A percentile compares a stretch with the other conserved stretches of the same genome.
Conservation (phyloP, 2,888 invertebrate genomes). For the Pristionchus japonicus region DNA sequence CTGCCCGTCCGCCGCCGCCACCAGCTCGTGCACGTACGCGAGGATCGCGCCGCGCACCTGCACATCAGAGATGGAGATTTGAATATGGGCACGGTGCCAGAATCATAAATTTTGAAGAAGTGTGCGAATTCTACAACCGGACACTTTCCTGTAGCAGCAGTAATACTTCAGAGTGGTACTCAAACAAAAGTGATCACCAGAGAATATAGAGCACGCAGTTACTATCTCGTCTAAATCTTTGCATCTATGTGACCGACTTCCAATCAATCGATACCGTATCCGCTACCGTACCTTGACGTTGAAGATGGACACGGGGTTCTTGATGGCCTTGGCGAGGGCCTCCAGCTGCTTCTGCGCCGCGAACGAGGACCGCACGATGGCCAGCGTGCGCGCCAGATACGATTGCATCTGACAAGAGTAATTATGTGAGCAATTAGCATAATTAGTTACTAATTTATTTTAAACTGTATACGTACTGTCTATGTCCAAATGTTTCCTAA, state of each 20-base stretch:
- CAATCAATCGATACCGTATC: constrained; percentile 81
- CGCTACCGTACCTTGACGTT: constrained; percentile 78
- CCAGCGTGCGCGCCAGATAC: constrained; percentile 65
- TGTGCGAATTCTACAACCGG: background rate
- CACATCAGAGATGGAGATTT: background rate
- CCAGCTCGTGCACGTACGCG: constrained; percentile 77
- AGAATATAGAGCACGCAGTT: background rate
- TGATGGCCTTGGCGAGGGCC: constrained; percentile 51
- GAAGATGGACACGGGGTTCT: constrained; percentile 56
- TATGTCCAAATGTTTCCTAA: too few species aligned
- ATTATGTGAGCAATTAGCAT: background rate
- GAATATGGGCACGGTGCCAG: background rate
- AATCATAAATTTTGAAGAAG: background rate
- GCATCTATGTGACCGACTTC: constrained; percentile 76
- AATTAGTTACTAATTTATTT: background rate
- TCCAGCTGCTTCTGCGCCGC: constrained; percentile 51
- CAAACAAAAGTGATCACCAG: too few species aligned
- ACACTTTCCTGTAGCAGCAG: background rate
- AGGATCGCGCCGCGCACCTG: constrained; percentile 79
- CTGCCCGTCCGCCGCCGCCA: constrained; percentile 76
- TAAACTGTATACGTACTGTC: too few species aligned
- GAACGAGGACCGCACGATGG: constrained; percentile 57
- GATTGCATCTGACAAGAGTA: constrained; percentile 48
- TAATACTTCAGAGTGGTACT: too few species aligned
- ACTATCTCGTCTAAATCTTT: constrained; percentile 77